Evolutionary conservation across 1,140 invertebrate genomes (phyloP).

Genomic region (Globodera rostochiensis): DNA sequence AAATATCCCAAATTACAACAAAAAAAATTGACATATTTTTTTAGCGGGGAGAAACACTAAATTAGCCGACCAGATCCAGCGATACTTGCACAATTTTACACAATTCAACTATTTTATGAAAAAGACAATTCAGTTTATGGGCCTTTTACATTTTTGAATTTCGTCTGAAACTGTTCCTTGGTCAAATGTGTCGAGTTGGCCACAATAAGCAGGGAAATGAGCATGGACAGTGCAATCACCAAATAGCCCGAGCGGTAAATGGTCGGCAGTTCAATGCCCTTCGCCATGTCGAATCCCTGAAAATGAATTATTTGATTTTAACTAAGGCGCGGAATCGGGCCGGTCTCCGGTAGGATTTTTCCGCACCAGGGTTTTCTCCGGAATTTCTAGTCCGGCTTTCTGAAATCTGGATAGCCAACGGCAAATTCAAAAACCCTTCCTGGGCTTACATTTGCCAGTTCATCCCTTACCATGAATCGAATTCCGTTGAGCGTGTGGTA

Average conservation of each 20-base stretch:
- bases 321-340: too few species aligned
- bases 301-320: constrained; percentile 2
- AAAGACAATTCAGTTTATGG: background rate
- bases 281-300: constrained; percentile 61
- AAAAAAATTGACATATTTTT: background rate
- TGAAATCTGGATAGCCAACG: constrained; percentile 1
- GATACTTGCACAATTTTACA: constrained; percentile 11
- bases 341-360: too few species aligned
- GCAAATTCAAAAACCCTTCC: constrained; percentile 13
- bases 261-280: constrained; percentile 53
- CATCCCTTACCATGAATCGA: constrained; percentile 17
- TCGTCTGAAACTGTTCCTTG: constrained; percentile 34
- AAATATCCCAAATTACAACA: background rate
- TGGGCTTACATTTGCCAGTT: too few species aligned
- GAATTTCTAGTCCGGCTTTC: background rate
- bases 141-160: background rate
- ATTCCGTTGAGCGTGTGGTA: constrained; percentile 31
- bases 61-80: background rate
- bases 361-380: too few species aligned
- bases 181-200: constrained; percentile 40
- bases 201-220: constrained; percentile 55
- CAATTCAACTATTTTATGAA: constrained; percentile 3
- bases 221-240: constrained; percentile 51
- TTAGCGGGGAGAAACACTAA: background rate
- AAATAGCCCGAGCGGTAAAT: constrained; percentile 53